Base-by-base conservation (phyloP, 2,888 invertebrate genomes). In the Pimpla rufipes region DNA sequence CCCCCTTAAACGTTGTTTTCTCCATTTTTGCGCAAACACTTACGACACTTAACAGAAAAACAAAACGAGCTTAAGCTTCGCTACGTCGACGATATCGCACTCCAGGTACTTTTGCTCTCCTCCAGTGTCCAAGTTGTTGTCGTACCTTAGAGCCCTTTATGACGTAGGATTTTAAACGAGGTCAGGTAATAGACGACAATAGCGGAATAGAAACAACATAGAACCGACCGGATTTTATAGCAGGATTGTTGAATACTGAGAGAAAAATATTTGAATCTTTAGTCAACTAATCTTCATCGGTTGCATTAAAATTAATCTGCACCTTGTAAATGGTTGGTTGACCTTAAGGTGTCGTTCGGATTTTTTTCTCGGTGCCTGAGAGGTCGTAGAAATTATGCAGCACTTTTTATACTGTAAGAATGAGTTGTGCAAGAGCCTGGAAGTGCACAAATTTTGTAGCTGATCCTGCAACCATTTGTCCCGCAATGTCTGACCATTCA, bases 41-140 rank as follows among this genome's bases (percentile, higher is more conserved):
- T 59, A 70, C 59, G 52, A 67, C 84, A 85, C 84, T 86, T 75
- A 77, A 83, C 75, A 87, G 79, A 64, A 79, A 82, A 71, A 29
- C 29, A 29, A 29, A 29, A n/a, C n/a, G 76, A 83, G 84, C 85
- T 89, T 89, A 74, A 89, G 88, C 89, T 86, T 88, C 86, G 87
- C 88, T 88, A 86, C 88, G 85, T 89, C 90, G 87, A 88, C 87
- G 88, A 83, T 45, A 75, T 87, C 90, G 85, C 87, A 88, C 85
- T 87, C 85, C 90, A 92, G 91, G 91, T 92, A 91, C 89, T 90
- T 90, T 90, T 89, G 87, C 88, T 84, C 83, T 81, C 59, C 52
- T 52, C 62, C 52, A 73, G 16, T 50, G 57, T 64, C 55, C 59
- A 29, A 29, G 16, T 57, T 55, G 35, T 29, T 64, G 16, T 45